Conservation (phyloP, 2,888 invertebrate species). For the Rhingia campestris region DNA sequence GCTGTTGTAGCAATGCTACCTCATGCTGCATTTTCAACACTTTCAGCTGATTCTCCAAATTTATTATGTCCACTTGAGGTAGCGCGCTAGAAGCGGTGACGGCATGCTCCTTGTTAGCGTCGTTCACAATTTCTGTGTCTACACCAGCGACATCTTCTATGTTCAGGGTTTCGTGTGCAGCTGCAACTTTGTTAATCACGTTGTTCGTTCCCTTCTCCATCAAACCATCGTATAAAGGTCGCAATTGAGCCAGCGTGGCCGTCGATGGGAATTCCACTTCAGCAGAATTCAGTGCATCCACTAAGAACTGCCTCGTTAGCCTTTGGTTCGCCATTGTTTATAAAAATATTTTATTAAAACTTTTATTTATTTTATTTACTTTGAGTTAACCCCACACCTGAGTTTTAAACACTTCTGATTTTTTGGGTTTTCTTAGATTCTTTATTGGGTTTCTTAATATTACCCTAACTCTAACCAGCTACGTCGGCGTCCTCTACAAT, state of each 20-base stretch:
- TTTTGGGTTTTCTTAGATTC: too few relatives aligned
- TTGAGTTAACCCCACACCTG: too few relatives aligned
- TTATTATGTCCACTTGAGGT: neutral
- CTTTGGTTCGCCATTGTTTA: too few relatives aligned
- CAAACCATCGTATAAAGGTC: too few relatives aligned
- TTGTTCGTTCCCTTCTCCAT: neutral
- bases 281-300: neutral
- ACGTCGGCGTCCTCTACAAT: too few relatives aligned
- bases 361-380: too few relatives aligned
- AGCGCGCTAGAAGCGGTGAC: neutral
- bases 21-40: neutral
- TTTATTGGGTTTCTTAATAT: too few relatives aligned
- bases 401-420: too few relatives aligned
- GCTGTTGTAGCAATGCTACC: neutral
- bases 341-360: too few relatives aligned
- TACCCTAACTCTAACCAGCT: too few relatives aligned
- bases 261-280: neutral
- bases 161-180: neutral
- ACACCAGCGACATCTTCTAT: neutral
- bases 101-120: neutral
- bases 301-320: neutral
- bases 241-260: neutral
- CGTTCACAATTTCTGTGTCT: neutral
- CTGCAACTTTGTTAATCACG: too few relatives aligned
- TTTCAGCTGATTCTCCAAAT: neutral